A percentile compares a stretch with the other conserved stretches of the same genome.
phyloP scores from a whole-genome alignment of 1,140 invertebrate species.

The Chelonus insularis region DNA sequence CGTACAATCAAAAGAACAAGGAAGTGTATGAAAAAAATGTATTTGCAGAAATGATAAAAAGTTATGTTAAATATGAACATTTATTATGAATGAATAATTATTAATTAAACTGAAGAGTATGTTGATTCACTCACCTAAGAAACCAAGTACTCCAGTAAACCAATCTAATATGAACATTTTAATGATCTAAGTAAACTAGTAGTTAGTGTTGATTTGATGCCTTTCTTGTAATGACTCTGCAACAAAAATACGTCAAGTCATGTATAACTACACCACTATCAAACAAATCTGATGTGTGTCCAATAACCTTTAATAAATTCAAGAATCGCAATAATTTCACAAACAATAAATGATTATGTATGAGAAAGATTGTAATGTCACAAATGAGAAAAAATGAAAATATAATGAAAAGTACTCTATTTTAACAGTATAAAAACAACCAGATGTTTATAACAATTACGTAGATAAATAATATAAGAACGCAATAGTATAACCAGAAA shows the following conservation, averaged over 20 bases:
- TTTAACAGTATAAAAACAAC: too few relatives aligned
- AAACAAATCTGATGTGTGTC: constrained; percentile 25
- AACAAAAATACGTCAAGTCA: constrained; percentile 42
- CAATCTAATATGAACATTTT: constrained; percentile 98
- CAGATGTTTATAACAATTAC: too few relatives aligned
- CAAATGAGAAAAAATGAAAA: background rate
- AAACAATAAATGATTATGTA: background rate
- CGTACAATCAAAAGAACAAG: too few relatives aligned
- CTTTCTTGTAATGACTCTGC: constrained; percentile 50
- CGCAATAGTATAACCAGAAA: too few relatives aligned
- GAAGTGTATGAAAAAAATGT: too few relatives aligned
- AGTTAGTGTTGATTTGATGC: constrained; percentile 12
- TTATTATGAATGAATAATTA: too few relatives aligned
- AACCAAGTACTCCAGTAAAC: constrained; percentile 94
- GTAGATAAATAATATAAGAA: too few relatives aligned
- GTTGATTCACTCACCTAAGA: constrained; percentile 77
- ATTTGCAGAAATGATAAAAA: too few relatives aligned
- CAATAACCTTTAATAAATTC: background rate
- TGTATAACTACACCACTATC: constrained; percentile 23
- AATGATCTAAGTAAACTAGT: constrained; percentile 25
- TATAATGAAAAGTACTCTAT: too few relatives aligned
- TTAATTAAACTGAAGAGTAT: too few relatives aligned
- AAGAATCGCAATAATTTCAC: too few relatives aligned
- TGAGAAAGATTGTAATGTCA: constrained; percentile 1
- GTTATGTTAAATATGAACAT: too few relatives aligned